A percentile compares a stretch with the other conserved stretches of the same genome.
phyloP scores from a whole-genome alignment of 2,797 vertebrate species.

The Liparis tanakae region DNA sequence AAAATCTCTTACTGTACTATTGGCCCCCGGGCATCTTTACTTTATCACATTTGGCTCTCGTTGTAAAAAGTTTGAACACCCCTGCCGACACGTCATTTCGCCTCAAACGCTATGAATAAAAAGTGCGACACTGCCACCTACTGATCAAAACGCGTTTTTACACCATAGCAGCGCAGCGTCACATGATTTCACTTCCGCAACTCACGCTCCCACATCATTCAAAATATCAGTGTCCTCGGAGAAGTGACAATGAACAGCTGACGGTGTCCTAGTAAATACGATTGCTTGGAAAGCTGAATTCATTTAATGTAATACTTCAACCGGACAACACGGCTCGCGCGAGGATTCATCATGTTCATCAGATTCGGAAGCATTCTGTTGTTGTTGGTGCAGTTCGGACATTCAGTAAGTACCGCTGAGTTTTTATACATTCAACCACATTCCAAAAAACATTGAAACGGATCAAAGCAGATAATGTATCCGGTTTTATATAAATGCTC shows the following conservation, averaged over 20 bases:
- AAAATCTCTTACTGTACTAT: too few relatives aligned
- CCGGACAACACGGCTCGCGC: background rate
- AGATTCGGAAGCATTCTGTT: constrained; percentile 17
- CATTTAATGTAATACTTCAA: rapidly evolving
- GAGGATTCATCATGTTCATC: constrained; percentile 51
- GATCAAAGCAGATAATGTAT: too few relatives aligned
- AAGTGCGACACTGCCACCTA: constrained; percentile 28
- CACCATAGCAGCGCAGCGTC: constrained; percentile 9
- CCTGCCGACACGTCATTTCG: background rate
- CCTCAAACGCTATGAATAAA: background rate
- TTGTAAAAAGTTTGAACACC: too few relatives aligned
- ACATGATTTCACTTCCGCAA: constrained; percentile 73
- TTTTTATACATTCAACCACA: background rate
- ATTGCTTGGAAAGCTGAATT: too few relatives aligned
- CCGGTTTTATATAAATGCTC: background rate
- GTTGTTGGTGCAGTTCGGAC: constrained; percentile 45
- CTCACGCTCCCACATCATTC: constrained; percentile 26
- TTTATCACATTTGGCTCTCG: too few relatives aligned
- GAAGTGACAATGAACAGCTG: background rate
- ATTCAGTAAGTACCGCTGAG: constrained; percentile 58
- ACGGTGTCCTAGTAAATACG: background rate
- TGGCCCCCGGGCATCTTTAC: too few relatives aligned
- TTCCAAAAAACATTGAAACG: too few relatives aligned
- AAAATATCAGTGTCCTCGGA: constrained; percentile 1
- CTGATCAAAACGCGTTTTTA: background rate